Evolutionary conservation across 2,888 invertebrate genomes (phyloP), one percentile per base, ranked within the genome.

Genomic region (Crematogaster levior): DNA sequence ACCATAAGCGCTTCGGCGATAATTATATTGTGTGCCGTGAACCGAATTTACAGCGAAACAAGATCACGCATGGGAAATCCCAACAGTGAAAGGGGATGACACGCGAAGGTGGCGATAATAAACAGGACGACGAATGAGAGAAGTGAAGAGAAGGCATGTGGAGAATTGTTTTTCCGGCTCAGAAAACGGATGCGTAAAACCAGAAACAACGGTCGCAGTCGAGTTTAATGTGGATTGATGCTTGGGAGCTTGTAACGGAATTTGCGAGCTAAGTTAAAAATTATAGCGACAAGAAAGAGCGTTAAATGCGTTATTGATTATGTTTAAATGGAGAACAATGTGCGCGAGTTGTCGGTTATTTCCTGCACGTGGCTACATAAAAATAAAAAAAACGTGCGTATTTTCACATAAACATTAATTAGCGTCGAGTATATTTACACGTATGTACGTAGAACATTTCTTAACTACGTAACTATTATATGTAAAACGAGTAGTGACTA

Each of bases 221-320:
- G n/a, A 37, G 21, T 9, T 61, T 43, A 74, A 74, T 48, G 21
- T 15, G 18, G 9, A 75, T 46, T 75, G 75, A 51, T 60, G 30
- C 6, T 18, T 9, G 37, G 30, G 46, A 9, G 40, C 21, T 61
- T 34, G 74, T 34, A 61, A 18, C 74, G 48, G 43, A 27, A 65
- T 65, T 63, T 65, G 37, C 65, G 65, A 34, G 43, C 40, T 3
- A 34, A 61, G 43, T 15, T 46, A 61, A 60, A 74, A 34, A 74
- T 74, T 30, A 18, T 9, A 21, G 43, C 27, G 21, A 51, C 48
- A 21, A 51, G n/a, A 15, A 51, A 37, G 9, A 51, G 9, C 37
- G 24, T 63, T 61, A 63, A 63, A 61, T 48, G 40, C 6, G 6
- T 74, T 61, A 63, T 74, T 46, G 73, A 73, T 73, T 58, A 60